Conservation (phyloP, 2,113 vertebrate species). For the Zingel zingel region DNA sequence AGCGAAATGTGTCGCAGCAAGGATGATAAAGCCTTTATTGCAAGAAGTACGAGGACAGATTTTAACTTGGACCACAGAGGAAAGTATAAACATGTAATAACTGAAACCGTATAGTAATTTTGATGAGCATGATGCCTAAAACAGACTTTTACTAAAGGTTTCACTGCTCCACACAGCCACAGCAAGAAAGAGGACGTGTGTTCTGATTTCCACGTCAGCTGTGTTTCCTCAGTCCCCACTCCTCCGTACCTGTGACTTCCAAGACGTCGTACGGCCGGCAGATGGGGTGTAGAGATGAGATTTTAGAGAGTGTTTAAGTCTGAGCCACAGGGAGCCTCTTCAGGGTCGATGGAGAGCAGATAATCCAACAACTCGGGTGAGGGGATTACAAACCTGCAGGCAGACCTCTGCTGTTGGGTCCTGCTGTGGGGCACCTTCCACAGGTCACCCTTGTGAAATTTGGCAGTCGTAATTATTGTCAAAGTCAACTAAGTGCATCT, state of each 20-base stretch:
- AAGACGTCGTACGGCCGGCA: conserved; percentile 63
- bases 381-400: conserved; percentile 80
- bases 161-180: not conserved
- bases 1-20: not conserved
- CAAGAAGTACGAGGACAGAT: not conserved
- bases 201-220: conserved; percentile 15
- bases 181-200: not conserved
- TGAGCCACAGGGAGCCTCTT: conserved; percentile 68
- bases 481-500: conserved; percentile 31
- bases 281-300: conserved; percentile 78
- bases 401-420: conserved; percentile 77
- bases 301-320: conserved; percentile 75
- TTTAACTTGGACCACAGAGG: not conserved
- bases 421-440: conserved; percentile 71
- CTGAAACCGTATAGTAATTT: not conserved
- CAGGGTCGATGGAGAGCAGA: conserved; percentile 76
- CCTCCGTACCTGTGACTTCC: conserved; percentile 44
- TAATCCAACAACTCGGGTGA: conserved; percentile 75
- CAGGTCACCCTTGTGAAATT: conserved; percentile 69
- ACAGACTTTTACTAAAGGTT: not conserved
- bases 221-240: conserved; percentile 25
- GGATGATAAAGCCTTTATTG: not conserved
- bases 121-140: not conserved
- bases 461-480: conserved; percentile 38
- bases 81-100: not conserved